Base-by-base conservation (phyloP, 2,888 invertebrate genomes). In the Brachyptera risi region DNA sequence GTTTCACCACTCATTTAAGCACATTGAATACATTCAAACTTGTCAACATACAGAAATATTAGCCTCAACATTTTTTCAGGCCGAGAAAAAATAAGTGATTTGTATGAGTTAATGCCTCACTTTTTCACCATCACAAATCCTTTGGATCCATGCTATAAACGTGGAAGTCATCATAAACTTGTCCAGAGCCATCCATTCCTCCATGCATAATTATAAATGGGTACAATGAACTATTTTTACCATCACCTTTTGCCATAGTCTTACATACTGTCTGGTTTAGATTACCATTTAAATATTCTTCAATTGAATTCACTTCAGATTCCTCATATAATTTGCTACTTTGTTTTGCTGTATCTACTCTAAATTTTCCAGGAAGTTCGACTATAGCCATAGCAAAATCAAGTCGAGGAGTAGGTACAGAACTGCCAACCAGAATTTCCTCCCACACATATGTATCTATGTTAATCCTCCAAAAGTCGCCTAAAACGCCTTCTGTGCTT, bases 131-230 rank as follows among this genome's bases (percentile, higher is more conserved):
- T 21, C 17, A 42, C 42, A 42, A 42, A 42, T 42, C 42, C 42
- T 13, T 42, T 13, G 42, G 42, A 42, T 42, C 38, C 1, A 63
- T 21, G 11, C 49, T 31, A 26, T 61, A 51, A 26, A 62, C 57
- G 47, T 61, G 57, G 38, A 61, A 64, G 31, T 62, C 64, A 44
- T 59, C 56, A 58, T 56, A 62, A 5, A 64, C 40, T n/a, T 37
- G 11, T 3, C 59, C 64, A 11, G 17, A 21, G 15, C 51, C 61
- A 61, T 62, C 54, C 60, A 64, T 61, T n/a, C 64, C 64, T 1
- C 64, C 64, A 58, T 64, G 64, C 9, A 64, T 15, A 13, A 64
- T 44, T 26, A 64, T 56, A 37, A 56, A 64, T 5, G 61, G 61
- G 11, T 21, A 17, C 23, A 31, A 50, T n/a, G 19, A 17, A 3